Percentiles rank a stretch among this genome's conserved stretches.
These are phyloP conservation scores for Nomia melanderi DNA, from an alignment of 1,140 invertebrate species.

Conservation along the genomic window DNA sequence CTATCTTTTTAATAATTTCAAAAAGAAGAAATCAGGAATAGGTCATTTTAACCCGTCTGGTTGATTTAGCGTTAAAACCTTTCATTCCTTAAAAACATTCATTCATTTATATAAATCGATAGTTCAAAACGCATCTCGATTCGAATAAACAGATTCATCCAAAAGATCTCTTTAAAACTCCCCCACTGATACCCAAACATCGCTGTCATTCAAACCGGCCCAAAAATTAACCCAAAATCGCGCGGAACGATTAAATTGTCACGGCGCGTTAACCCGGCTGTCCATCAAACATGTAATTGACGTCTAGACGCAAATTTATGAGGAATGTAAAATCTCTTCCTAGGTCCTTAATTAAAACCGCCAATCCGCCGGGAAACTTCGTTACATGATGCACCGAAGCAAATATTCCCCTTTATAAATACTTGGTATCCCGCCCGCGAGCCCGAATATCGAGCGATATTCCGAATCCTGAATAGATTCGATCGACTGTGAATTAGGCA, in stretches of 20 bases:
- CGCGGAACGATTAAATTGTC: neutral
- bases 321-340: conserved; percentile 40
- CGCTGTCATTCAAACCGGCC: neutral
- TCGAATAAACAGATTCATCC: no score
- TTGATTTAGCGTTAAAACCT: no score
- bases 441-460: conserved; percentile 29
- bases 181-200: no score
- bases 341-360: conserved; percentile 49
- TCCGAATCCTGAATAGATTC: conserved; percentile 49
- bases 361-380: conserved; percentile 38
- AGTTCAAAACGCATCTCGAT: no score
- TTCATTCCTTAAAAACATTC: no score
- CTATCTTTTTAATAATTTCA: no score
- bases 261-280: neutral
- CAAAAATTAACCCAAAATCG: neutral
- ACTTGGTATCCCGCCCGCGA: conserved; percentile 19
- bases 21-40: no score
- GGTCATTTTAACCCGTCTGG: no score
- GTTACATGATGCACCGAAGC: conserved; percentile 34
- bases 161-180: no score
- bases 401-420: conserved; percentile 14
- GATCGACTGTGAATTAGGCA: conserved; percentile 41
- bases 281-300: conserved; percentile 37
- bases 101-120: no score
- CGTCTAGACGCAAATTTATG: conserved; percentile 56